Evolutionary conservation across 2,113 vertebrate species (phyloP).

Genomic region (Osmerus eperlanus): DNA sequence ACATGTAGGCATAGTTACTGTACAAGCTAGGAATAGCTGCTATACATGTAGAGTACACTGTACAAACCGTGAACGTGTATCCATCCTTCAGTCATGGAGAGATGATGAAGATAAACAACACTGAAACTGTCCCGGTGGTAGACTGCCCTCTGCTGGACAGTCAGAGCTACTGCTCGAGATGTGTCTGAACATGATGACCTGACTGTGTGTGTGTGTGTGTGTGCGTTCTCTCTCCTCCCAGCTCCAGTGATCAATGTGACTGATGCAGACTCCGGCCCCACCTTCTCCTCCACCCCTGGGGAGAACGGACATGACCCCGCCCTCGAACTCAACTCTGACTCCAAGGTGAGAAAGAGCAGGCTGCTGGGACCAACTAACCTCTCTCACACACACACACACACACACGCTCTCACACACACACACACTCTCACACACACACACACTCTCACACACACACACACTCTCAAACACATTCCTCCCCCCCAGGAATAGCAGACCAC

Average conservation of each 20-base stretch:
- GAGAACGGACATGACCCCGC: slow-evolving; percentile 61
- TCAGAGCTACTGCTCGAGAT: not conserved
- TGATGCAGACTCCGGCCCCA: slow-evolving; percentile 69
- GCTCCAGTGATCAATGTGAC: slow-evolving; percentile 78
- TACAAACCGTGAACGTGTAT: no score
- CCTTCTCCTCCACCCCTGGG: slow-evolving; percentile 23
- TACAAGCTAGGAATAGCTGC: no score
- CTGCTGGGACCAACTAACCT: not conserved
- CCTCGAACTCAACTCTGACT: slow-evolving; percentile 73
- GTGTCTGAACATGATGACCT: slow-evolving; percentile 1
- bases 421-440: not conserved
- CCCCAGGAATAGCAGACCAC: no score
- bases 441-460: not conserved
- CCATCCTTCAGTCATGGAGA: not conserved
- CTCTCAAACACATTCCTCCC: no score
- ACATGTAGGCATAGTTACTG: no score
- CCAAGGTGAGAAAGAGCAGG: slow-evolving; percentile 66
- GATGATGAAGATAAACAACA: not conserved
- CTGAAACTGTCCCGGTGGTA: not conserved
- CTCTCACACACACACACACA: not conserved
- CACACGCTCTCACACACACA: slow-evolving; percentile 18
- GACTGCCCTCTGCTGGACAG: not conserved
- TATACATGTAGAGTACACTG: no score
- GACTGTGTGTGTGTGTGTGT: slow-evolving; percentile 22
- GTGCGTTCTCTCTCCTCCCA: slow-evolving; percentile 42